Evolutionary conservation across 2,113 vertebrate species (phyloP), one percentile per base, ranked within the genome.

Genomic region (Phasianus colchicus): DNA sequence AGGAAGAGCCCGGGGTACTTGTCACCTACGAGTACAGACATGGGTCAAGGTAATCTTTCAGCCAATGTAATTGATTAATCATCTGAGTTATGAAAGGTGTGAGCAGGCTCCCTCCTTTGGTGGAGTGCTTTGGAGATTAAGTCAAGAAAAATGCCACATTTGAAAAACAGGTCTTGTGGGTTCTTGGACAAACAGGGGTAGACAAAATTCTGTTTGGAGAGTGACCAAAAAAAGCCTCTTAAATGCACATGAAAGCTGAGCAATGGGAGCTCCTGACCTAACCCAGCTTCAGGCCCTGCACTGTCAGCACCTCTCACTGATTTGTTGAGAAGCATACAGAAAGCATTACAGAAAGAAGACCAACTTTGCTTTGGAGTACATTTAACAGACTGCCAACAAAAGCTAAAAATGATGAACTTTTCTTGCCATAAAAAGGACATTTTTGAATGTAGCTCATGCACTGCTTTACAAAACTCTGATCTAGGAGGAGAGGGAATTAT

Each of bases 81-180:
- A 27, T 40, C 15, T 0, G 1, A 64, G 40, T 70, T 74, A 22
- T 5, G 38, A 27, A 80, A 83, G 34, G 36, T 34, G 13, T 58
- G 60, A 81, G 43, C 19, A 0, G 13, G 34, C n/a, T 74, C 5
- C 7, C 5, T 4, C 5, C 18, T 43, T 1, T 0, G 6, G 16
- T 58, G n/a, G 3, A 76, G 67, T 32, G 47, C 6, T 89, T 79
- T 66, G 40, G 38, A 43, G 50, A 89, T 4, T 12, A 69, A 78
- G 48, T 40, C 30, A 61, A 70, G 54, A 29, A 85, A 91, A 80
- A 69, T 2, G 18, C 34, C 36, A 30, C 9, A 30, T 17, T 6
- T 34, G 42, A 75, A 83, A 91, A 88, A 54, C 0, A 60, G 20
- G 38, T 86, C 19, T 38, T 36, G 50, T 30, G 29, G 13, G 15